Evolutionary conservation across 2,797 vertebrate genomes (phyloP), one percentile per base, ranked within the genome.

Genomic region (Characodon lateralis): DNA sequence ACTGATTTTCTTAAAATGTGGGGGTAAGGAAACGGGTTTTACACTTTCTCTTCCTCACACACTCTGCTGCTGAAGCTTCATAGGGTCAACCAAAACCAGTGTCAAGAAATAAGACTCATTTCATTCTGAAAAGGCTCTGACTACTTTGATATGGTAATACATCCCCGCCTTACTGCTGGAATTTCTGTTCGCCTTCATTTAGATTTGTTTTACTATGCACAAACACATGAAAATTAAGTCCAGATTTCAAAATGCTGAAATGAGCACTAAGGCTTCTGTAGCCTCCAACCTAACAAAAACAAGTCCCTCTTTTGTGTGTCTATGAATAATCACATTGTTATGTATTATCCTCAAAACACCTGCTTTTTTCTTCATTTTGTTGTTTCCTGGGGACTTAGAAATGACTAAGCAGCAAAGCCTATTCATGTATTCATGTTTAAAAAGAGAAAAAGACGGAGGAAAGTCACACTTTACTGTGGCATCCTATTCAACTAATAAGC

Each of bases 101-200:
- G 95, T 95, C 94, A 96, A 93, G 93, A 89, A 94, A 96, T 95
- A 95, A 93, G 94, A 94, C 96, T 96, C 94, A 93, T 95, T 96
- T 96, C 94, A 96, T 96, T 96, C 96, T 97, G 95, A 87, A 88
- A 92, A 89, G 94, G 93, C 95, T 94, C 89, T 92, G 94, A 91
- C 95, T 95, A 96, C 97, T 99, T 98, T 98, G 97, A 98, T 97
- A 97, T 98, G 97, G 94, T 97, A 98, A 99, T 98, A 71, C 78
- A 59, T 77, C 93, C 91, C 95, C 95, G 96, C 96, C 96, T 96
- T 98, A 97, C 96, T 95, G 94, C 95, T 97, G 96, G 96, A 97
- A 97, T 96, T 97, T 96, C 95, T 96, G 96, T 96, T 96, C 91
- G 94, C 95, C 96, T 96, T 97, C 96, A 97, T 97, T 97, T 95